Conservation (phyloP, 2,113 vertebrate species). For the Ahaetulla prasina region DNA sequence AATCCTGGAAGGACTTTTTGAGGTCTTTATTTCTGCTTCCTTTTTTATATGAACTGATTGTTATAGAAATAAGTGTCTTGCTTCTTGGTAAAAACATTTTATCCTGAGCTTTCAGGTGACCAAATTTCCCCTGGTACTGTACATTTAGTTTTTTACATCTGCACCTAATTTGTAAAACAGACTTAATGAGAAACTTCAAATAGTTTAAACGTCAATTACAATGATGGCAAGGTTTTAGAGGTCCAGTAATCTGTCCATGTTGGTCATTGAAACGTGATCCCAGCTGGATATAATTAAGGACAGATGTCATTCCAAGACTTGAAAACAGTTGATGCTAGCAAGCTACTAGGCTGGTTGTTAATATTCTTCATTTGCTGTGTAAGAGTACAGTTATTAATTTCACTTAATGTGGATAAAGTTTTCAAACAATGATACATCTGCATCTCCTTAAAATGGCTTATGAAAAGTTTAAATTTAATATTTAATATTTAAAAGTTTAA, state of each 20-base stretch:
- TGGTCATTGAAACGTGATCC: conserved; percentile 82
- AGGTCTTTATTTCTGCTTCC: conserved; percentile 16
- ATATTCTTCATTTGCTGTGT: conserved; percentile 55
- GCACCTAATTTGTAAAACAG: conserved; percentile 79
- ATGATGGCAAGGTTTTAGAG: conserved; percentile 81
- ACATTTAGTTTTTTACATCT: conserved; percentile 76
- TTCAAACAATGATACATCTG: accelerated
- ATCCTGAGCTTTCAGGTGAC: conserved; percentile 70
- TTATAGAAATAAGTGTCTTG: conserved; percentile 2
- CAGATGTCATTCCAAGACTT: conserved; percentile 88
- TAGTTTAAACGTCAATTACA: conserved; percentile 88
- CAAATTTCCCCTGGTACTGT: conserved; percentile 72
- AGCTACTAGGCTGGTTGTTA: conserved; percentile 70
- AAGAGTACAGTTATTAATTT: conserved; percentile 52
- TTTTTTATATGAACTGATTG: conserved; percentile 1
- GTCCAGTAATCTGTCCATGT: conserved; percentile 81
- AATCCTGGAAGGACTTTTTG: not conserved
- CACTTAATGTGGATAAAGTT: conserved; percentile 28
- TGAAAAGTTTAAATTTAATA: too few relatives aligned
- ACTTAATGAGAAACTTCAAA: conserved; percentile 90
- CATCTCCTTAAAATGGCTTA: not conserved
- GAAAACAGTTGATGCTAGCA: conserved; percentile 79
- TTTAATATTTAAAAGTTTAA: too few relatives aligned
- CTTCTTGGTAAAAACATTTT: conserved; percentile 57
- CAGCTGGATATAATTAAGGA: conserved; percentile 90